phyloP scores from a whole-genome alignment of 2,888 invertebrate genomes.

The Philopedon plagiatum region DNA sequence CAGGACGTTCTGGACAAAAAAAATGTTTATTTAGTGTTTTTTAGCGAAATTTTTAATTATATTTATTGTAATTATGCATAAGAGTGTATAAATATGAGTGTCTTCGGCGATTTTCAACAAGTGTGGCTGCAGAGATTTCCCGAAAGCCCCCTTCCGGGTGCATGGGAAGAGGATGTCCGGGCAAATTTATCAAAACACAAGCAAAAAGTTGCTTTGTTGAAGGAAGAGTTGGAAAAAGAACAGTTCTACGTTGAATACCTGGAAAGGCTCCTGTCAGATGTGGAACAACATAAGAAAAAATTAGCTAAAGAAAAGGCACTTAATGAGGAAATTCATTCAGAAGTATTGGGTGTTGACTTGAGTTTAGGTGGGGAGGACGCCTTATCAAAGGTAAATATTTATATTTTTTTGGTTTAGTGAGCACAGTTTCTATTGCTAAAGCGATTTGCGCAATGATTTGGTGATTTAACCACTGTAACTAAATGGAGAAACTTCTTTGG shows the following conservation, averaged over 20 bases:
- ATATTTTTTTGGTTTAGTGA: constrained; percentile 36
- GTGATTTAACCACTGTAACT: constrained; percentile 22
- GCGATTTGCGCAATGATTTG: constrained; percentile 18
- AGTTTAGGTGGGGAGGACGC: constrained; percentile 59
- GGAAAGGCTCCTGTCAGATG: constrained; percentile 87
- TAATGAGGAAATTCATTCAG: constrained; percentile 42
- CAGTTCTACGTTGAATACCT: constrained; percentile 92
- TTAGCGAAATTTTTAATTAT: not conserved
- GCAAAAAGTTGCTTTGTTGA: constrained; percentile 85
- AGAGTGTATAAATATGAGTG: constrained; percentile 76
- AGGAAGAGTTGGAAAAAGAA: constrained; percentile 91
- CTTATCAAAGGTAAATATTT: constrained; percentile 65
- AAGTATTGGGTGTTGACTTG: constrained; percentile 55
- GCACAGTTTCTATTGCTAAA: constrained; percentile 11
- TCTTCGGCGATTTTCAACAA: constrained; percentile 91
- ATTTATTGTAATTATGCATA: constrained; percentile 34
- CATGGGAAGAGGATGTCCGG: constrained; percentile 94
- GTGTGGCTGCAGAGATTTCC: constrained; percentile 94
- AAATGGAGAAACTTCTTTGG: constrained; percentile 19
- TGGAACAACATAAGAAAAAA: constrained; percentile 83
- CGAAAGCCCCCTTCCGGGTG: constrained; percentile 90
- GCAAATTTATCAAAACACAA: constrained; percentile 92
- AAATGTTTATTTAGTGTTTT: constrained; percentile 32
- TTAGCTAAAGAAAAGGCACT: constrained; percentile 64
- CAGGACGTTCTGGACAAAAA: constrained; percentile 24